phyloP scores from a whole-genome alignment of 2,113 vertebrate species.

The Ailurus styani region DNA sequence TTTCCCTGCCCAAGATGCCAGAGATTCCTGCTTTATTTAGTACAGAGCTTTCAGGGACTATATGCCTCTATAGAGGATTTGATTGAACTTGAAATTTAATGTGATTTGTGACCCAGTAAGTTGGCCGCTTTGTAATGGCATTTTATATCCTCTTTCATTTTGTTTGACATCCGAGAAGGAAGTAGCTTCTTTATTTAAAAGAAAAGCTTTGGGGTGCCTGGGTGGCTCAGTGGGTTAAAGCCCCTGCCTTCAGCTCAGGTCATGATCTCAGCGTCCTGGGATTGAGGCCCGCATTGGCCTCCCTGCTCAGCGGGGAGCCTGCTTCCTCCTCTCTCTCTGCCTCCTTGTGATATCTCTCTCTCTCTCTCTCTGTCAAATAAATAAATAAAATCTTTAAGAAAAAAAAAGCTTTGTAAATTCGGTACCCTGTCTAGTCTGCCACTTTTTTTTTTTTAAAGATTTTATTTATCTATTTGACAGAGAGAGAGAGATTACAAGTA shows the following conservation, averaged over 20 bases:
- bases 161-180: neutral
- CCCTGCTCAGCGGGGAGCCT: too few species aligned
- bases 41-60: neutral
- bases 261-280: too few species aligned
- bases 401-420: neutral
- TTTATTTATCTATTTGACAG: too few species aligned
- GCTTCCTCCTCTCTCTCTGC: too few species aligned
- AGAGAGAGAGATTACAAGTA: too few species aligned
- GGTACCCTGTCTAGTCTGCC: neutral
- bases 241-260: too few species aligned
- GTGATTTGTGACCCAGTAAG: neutral
- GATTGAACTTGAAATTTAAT: neutral
- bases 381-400: too few species aligned
- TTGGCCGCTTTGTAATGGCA: neutral
- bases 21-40: neutral
- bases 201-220: neutral
- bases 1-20: neutral
- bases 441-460: too few species aligned
- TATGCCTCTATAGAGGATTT: neutral
- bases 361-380: too few species aligned
- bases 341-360: too few species aligned
- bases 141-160: neutral
- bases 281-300: too few species aligned
- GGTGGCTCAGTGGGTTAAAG: too few species aligned
- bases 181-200: neutral